phyloP scores from a whole-genome alignment of 2,888 invertebrate species.

The Acrobasis suavella region DNA sequence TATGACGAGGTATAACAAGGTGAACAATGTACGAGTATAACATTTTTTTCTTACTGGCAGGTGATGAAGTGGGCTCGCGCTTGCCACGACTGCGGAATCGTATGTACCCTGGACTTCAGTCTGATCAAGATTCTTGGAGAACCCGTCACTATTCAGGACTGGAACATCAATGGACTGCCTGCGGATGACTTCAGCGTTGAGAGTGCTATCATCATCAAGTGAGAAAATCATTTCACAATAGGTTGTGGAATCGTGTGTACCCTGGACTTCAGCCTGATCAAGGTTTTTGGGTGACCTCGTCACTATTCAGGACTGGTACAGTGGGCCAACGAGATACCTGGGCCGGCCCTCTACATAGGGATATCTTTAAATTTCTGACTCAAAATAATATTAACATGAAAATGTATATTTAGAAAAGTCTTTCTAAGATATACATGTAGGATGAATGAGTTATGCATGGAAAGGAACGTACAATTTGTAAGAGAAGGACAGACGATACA shows the following conservation, averaged over 20 bases:
- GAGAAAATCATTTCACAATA: conserved; percentile 46
- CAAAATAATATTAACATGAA: too few relatives aligned
- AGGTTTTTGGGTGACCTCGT: conserved; percentile 93
- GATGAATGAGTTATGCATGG: too few relatives aligned
- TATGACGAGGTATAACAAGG: not conserved
- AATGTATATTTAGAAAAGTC: too few relatives aligned
- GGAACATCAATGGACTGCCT: conserved; percentile 95
- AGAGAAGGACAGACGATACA: too few relatives aligned
- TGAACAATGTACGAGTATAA: too few relatives aligned
- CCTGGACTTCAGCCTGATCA: conserved; percentile 88
- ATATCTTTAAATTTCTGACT: too few relatives aligned
- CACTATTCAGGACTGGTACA: conserved; percentile 94
- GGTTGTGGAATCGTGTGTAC: conserved; percentile 87
- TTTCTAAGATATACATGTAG: too few relatives aligned
- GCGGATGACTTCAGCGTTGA: conserved; percentile 94
- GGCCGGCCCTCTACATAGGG: too few relatives aligned
- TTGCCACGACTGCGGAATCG: conserved; percentile 86
- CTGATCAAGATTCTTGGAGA: conserved; percentile 92
- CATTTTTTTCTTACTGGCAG: conserved; percentile 69
- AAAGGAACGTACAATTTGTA: too few relatives aligned
- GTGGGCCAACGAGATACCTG: too few relatives aligned
- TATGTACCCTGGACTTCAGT: conserved; percentile 89
- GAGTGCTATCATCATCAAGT: conserved; percentile 95
- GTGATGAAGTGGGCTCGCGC: conserved; percentile 88
- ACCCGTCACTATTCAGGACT: conserved; percentile 92